Evolutionary conservation across 1,140 invertebrate species (phyloP), one percentile per base, ranked within the genome.

Genomic region (Stratiolaelaps scimitus): DNA sequence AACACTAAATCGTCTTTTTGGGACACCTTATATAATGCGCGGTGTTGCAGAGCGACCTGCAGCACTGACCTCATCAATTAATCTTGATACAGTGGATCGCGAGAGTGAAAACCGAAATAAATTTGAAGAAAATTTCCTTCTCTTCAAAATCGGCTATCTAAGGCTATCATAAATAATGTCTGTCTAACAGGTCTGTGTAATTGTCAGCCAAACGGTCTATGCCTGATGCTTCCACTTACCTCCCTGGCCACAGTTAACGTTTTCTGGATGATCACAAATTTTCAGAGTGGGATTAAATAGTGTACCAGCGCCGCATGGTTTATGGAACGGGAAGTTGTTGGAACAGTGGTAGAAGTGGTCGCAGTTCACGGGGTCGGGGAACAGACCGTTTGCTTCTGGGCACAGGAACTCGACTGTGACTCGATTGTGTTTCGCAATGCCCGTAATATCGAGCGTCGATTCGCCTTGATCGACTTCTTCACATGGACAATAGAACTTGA

Each of bases 211-310:
- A n/a, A n/a, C n/a, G n/a, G n/a, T n/a, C n/a, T n/a, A n/a, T n/a
- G n/a, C n/a, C n/a, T n/a, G 34, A 40, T 40, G 4, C 10, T 6
- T 40, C 34, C 34, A 40, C 34, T 40, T 40, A 40, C 34, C 34
- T 4, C 34, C 34, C 34, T 40, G 34, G 34, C 34, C 34, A 70
- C 85, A 87, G 75, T 86, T 84, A n/a, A 87, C 85, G 81, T 85
- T 85, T 72, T 85, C 86, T 83, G 84, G 86, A 72, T 87, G 84
- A 73, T 86, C 85, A 70, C 85, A 87, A 70, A 86, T 82, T 65
- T 86, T 77, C 82, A 85, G 85, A 28, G 83, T 77, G 74, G 87
- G 85, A 74, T 86, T 85, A 76, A 87, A 87, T 23, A 86, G 79
- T 13, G 85, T 87, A 4, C 82, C 83, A 74, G 85, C 85, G 7